phyloP scores from a whole-genome alignment of 2,888 invertebrate genomes.

The Magallana nippona region DNA sequence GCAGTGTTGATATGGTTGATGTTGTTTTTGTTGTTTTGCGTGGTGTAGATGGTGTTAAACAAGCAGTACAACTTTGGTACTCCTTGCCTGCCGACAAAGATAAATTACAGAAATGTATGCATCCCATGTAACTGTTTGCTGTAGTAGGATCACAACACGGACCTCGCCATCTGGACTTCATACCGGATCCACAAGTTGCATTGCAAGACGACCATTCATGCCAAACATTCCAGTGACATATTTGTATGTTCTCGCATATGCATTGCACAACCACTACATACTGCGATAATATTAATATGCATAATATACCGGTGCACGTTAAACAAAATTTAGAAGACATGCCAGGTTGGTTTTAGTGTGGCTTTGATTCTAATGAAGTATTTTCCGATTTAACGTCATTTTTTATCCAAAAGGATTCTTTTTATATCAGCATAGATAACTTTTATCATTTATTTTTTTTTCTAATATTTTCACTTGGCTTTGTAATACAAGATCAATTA shows the following conservation, averaged over 20 bases:
- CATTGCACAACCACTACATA: not conserved
- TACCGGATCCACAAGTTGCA: conserved; percentile 6
- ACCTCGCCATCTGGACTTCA: not conserved
- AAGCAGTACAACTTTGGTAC: too few species aligned
- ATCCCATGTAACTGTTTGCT: not conserved
- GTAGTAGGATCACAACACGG: not conserved
- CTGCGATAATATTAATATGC: not conserved
- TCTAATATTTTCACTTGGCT: not conserved
- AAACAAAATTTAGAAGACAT: not conserved
- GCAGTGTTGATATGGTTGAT: too few species aligned
- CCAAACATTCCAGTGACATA: not conserved
- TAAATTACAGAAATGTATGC: not conserved
- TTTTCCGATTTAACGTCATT: too few species aligned
- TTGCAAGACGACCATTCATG: conserved; percentile 6
- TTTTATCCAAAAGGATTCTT: too few species aligned
- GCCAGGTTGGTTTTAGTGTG: too few species aligned
- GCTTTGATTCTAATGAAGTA: too few species aligned
- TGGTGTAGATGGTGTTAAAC: too few species aligned
- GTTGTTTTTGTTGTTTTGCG: too few species aligned
- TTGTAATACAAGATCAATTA: not conserved
- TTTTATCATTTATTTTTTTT: not conserved
- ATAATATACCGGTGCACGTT: not conserved
- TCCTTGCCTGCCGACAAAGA: too few species aligned
- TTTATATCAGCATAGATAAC: not conserved
- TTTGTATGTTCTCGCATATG: not conserved